These are phyloP conservation scores for Equus przewalskii DNA, from an alignment of 2,113 vertebrate species.

Conservation along the genomic window DNA sequence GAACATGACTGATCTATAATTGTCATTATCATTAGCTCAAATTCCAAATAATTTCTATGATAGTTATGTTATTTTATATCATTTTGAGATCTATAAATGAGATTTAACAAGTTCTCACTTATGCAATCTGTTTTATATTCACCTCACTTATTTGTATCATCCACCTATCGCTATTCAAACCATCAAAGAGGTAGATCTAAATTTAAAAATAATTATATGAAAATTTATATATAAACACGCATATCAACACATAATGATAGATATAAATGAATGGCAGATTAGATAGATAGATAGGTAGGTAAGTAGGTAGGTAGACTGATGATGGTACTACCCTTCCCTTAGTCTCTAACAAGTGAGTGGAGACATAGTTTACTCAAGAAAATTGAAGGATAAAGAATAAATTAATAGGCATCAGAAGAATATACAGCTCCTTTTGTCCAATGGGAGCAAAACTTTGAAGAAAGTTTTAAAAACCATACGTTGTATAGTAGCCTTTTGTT, in stretches of 20 bases:
- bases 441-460: not conserved
- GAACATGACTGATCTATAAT: not conserved
- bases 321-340: not conserved
- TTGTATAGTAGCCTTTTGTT: not conserved
- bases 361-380: conserved; percentile 1
- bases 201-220: not conserved
- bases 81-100: not conserved
- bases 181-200: not conserved
- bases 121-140: not conserved
- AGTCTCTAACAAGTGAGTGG: not conserved
- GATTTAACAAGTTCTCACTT: not conserved
- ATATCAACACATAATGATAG: not conserved
- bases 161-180: not conserved
- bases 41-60: not conserved
- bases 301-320: not conserved
- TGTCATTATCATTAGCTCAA: not conserved
- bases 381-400: not conserved
- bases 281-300: not conserved
- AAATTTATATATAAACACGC: not conserved
- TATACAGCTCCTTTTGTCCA: not conserved
- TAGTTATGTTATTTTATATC: not conserved
- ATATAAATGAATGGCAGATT: not conserved
- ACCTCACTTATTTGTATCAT: not conserved
- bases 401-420: not conserved
- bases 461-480: not conserved